Evolutionary conservation across 2,888 invertebrate genomes (phyloP), one percentile per base, ranked within the genome.

Genomic region (Sminthurides aquaticus): DNA sequence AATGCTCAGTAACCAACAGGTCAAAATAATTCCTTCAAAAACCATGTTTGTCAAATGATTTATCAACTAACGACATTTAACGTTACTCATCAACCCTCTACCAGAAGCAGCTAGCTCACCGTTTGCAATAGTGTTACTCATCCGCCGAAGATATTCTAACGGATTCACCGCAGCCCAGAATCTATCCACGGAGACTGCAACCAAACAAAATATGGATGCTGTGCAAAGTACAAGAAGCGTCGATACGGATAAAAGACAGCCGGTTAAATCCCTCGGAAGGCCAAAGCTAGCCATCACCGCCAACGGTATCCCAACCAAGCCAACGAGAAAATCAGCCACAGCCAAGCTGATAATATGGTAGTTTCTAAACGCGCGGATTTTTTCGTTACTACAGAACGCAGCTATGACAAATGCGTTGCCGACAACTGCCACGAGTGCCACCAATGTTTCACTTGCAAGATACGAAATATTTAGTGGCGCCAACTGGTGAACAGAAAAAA

Each of bases 131-230:
- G 86, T 88, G 11, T 90, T 89, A 73, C 89, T 84, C 62, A 92
- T 90, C 77, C 89, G 90, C 75, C 90, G 84, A 15, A 90, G 90
- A 79, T 93, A 93, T 71, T 88, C 89, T 88, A 93, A 89, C 3
- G 93, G 93, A 79, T 91, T 85, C 1, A 92, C 82, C 68, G 93
- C 92, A 59, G 93, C 92, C 91, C 92, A 91, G 78, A 91, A 93
- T 65, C 93, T 84, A 80, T 93, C 93, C 72, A 92, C 86, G 11
- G 91, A 91, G 11, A 93, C 92, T 24, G 90, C 92, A 20, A 93
- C 90, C 77, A 93, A 81, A 77, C 91, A 91, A 79, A 93, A 90
- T 76, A 93, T 93, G 76, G 91, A 92, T 76, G 90, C 90, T 62
- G 93, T 93, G 77, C 93, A 93, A 70, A 93, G 82, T 75, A 92